Evolutionary conservation across 2,113 vertebrate species (phyloP), one percentile per base, ranked within the genome.

Genomic region (Oceanites oceanicus): DNA sequence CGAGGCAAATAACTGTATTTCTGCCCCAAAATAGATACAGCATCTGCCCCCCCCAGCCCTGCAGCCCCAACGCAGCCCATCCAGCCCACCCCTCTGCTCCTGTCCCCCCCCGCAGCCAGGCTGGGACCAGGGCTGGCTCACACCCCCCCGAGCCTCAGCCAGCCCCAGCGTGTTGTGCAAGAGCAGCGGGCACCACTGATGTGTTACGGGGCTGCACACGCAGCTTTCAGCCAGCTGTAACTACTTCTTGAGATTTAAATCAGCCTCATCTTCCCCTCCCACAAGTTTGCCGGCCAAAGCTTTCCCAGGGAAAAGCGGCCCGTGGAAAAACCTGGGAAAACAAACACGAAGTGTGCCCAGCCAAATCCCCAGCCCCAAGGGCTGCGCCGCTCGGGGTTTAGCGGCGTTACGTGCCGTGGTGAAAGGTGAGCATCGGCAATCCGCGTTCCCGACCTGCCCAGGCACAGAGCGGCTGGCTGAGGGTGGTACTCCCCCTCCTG

Each of bases 161-260:
- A 86, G 56, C 36, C 11, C 49, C 59, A 14, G n/a, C 22, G 13
- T 2, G 0, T 34, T 66, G 29, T 15, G 56, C 38, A 22, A 59
- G 89, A 83, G 79, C 79, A 3, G 21, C 0, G 75, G 83, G 72
- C 71, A 77, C 50, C 29, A 3, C 59, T 14, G 85, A 40, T 38
- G 59, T 7, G 2, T 30, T 26, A 26, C 19, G 2, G 71, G 73
- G 73, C 55, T 78, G 65, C 50, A 36, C 6, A 11, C 68, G 36
- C 83, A 92, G 88, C 80, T 94, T 72, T 32, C 84, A 22, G 80
- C 84, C 89, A 94, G 96, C 94, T 96, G 88, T 5, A 68, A 67
- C 78, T n/a, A 1, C 66, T 93, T 50, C 26, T 29, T 15, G 67
- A 63, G 50, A 76, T 67, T 83, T 59, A 76, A 86, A 61, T 38